Conservation (phyloP, 2,797 vertebrate genomes). For the Alauda arvensis region DNA sequence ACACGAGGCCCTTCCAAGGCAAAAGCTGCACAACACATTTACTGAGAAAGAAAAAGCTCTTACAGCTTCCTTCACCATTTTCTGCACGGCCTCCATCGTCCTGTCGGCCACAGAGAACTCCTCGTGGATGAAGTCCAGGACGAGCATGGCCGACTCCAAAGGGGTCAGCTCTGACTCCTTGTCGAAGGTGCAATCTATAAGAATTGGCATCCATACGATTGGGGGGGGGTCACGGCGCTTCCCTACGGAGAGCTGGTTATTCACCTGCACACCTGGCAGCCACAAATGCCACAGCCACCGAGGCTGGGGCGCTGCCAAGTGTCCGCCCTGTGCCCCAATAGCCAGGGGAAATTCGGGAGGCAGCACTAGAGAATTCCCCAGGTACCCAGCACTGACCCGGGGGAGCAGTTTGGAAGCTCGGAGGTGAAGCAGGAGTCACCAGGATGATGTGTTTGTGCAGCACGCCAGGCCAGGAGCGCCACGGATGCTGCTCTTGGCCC, state of each 20-base stretch:
- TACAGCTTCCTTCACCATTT: constrained; percentile 75
- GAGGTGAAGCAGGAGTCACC: background rate
- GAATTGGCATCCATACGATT: background rate
- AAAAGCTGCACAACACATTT: background rate
- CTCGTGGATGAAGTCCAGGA: constrained; percentile 68
- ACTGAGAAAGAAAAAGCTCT: background rate
- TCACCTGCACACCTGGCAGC: background rate
- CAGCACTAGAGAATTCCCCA: background rate
- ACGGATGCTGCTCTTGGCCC: accelerated
- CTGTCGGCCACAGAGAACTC: constrained; percentile 65
- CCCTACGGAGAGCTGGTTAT: background rate
- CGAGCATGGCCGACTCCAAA: constrained; percentile 68
- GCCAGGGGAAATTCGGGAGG: accelerated
- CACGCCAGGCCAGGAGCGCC: background rate
- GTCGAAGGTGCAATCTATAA: constrained; percentile 75
- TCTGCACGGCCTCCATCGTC: constrained; percentile 58
- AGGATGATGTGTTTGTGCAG: accelerated
- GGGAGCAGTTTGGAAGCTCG: background rate
- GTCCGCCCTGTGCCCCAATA: background rate
- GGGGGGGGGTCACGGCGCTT: accelerated
- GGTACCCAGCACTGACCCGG: background rate
- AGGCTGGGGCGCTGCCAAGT: accelerated
- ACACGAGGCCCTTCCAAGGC: background rate
- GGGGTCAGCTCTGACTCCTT: constrained; percentile 70
- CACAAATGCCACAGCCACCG: accelerated